These are phyloP conservation scores for Psophia crepitans DNA, from an alignment of 2,113 vertebrate genomes.

Conservation along the genomic window DNA sequence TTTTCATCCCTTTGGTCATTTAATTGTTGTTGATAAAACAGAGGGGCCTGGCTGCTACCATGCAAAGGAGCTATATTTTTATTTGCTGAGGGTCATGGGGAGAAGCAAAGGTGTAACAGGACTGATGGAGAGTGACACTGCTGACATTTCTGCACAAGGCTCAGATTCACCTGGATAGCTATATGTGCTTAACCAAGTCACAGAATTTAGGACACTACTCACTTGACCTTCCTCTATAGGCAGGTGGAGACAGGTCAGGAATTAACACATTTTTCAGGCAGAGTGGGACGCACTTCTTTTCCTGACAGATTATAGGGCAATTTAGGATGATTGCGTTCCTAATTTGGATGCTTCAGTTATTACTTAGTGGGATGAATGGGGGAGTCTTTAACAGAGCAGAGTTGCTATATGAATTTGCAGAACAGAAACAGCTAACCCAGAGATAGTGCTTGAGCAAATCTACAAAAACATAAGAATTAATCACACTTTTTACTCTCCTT, in stretches of 20 bases:
- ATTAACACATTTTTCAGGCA: neutral
- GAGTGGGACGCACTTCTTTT: neutral
- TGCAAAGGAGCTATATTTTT: neutral
- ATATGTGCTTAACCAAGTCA: neutral
- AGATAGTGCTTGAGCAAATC: neutral
- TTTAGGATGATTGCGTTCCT: neutral
- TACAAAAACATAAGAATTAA: neutral
- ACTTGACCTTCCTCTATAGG: neutral
- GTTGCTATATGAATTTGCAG: neutral
- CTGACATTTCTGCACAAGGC: neutral
- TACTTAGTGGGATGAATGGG: neutral
- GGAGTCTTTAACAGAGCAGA: neutral
- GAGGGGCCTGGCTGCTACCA: neutral
- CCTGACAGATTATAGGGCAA: neutral
- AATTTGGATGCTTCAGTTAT: neutral
- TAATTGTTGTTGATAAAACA: neutral
- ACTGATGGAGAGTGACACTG: neutral
- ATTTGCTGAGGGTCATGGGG: neutral
- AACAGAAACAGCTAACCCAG: neutral
- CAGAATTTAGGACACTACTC: neutral
- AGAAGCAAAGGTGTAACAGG: neutral
- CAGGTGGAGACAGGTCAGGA: neutral
- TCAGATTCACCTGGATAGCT: neutral
- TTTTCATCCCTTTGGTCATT: neutral
- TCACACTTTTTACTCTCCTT: neutral